Percentiles rank a stretch among this genome's conserved stretches.
These are phyloP conservation scores for Pipa parva DNA, from an alignment of 2,113 vertebrate species.

Conservation along the genomic window DNA sequence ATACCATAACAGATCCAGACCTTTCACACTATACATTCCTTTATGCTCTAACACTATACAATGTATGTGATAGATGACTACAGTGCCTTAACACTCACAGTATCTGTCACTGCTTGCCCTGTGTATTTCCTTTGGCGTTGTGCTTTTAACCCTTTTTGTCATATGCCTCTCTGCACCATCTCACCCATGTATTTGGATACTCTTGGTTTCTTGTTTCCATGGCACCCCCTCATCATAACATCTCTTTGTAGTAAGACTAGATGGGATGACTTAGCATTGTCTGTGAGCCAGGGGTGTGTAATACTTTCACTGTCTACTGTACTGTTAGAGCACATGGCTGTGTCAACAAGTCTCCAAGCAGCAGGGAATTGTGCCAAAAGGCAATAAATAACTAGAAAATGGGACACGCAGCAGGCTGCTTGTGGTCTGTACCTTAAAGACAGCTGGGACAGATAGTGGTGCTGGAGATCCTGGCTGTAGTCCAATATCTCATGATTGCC, in stretches of 20 bases:
- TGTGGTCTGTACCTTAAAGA: background rate
- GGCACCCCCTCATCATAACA: slow-evolving; percentile 37
- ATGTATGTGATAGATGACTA: background rate
- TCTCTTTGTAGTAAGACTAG: slow-evolving; percentile 28
- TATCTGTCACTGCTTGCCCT: background rate
- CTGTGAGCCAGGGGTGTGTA: slow-evolving; percentile 36
- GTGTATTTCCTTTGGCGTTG: slow-evolving; percentile 47
- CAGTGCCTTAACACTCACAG: slow-evolving; percentile 11
- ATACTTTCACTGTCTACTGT: slow-evolving; percentile 8
- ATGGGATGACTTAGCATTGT: slow-evolving; percentile 26
- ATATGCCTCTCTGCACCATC: slow-evolving; percentile 23
- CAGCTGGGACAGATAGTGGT: background rate
- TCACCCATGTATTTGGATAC: slow-evolving; percentile 4
- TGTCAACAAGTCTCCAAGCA: slow-evolving; percentile 42
- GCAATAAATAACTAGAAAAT: slow-evolving; percentile 20
- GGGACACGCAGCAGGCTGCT: slow-evolving; percentile 16
- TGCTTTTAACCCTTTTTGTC: slow-evolving; percentile 4
- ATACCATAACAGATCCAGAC: background rate
- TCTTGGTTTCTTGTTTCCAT: slow-evolving; percentile 34
- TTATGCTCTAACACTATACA: background rate
- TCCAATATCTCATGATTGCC: background rate
- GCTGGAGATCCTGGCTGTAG: background rate
- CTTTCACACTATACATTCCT: background rate
- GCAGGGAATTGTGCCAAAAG: slow-evolving; percentile 38
- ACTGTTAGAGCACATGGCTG: slow-evolving; percentile 39